These are phyloP conservation scores for Eupithecia inturbata DNA, from an alignment of 2,888 invertebrate species.

Conservation along the genomic window DNA sequence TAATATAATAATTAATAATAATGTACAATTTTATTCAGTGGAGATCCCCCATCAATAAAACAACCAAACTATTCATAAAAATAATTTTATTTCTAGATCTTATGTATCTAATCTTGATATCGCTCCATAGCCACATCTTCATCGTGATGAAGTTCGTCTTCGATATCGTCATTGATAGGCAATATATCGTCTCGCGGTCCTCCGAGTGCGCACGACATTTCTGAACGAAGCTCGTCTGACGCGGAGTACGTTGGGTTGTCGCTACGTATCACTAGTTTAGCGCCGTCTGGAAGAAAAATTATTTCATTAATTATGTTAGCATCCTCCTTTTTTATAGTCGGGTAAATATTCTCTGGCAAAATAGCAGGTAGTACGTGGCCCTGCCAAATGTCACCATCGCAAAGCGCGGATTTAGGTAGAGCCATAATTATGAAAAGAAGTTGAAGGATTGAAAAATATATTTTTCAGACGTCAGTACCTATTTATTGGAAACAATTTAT, in stretches of 20 bases:
- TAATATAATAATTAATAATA: too few relatives aligned
- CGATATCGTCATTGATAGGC: slow-evolving; percentile 10
- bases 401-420: too few relatives aligned
- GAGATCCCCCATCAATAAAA: not conserved
- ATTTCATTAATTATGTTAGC: too few relatives aligned
- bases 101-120: not conserved
- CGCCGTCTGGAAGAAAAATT: slow-evolving; percentile 49
- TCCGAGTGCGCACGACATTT: slow-evolving; percentile 31
- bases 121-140: not conserved
- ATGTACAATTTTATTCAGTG: too few relatives aligned
- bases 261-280: slow-evolving; percentile 58
- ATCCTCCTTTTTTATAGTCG: too few relatives aligned
- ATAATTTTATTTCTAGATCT: not conserved
- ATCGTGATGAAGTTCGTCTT: not conserved
- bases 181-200: slow-evolving; percentile 10
- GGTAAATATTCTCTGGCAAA: too few relatives aligned
- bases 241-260: slow-evolving; percentile 41
- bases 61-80: not conserved
- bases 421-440: too few relatives aligned
- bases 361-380: too few relatives aligned
- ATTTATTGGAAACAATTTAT: too few relatives aligned
- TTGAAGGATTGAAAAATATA: too few relatives aligned
- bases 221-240: not conserved
- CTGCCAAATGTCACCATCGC: too few relatives aligned
- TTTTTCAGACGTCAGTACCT: too few relatives aligned